These are phyloP conservation scores for Scotopteryx bipunctaria DNA, from an alignment of 2,888 invertebrate genomes.

Conservation along the genomic window DNA sequence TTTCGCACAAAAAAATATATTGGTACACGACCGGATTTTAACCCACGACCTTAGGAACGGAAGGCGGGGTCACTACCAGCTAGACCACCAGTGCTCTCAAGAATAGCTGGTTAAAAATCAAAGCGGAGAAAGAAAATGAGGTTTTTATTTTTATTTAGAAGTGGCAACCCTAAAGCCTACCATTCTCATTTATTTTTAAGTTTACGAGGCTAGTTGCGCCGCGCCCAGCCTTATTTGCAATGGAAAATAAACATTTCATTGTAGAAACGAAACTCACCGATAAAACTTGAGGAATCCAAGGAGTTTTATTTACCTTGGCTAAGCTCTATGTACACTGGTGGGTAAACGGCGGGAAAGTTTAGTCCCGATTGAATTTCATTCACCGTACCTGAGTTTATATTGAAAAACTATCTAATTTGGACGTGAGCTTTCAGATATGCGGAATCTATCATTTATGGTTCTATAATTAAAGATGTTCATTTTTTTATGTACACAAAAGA, in stretches of 20 bases:
- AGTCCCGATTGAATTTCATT: constrained; percentile 2
- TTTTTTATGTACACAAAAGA: too few species aligned
- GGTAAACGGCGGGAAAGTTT: not conserved
- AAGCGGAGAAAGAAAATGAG: too few species aligned
- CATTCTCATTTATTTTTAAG: constrained; percentile 28
- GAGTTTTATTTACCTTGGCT: constrained; percentile 22
- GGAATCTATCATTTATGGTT: too few species aligned
- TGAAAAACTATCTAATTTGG: too few species aligned
- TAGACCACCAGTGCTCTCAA: too few species aligned
- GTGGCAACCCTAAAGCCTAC: constrained; percentile 9
- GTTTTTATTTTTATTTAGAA: not conserved
- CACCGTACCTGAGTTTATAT: not conserved
- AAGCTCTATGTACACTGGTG: constrained; percentile 15
- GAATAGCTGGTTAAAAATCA: too few species aligned
- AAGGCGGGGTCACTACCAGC: too few species aligned
- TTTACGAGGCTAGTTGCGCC: constrained; percentile 30
- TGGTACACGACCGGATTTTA: too few species aligned
- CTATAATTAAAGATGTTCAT: too few species aligned
- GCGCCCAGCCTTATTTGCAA: constrained; percentile 29
- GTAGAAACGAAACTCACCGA: constrained; percentile 27
- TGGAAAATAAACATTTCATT: constrained; percentile 31
- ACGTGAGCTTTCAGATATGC: too few species aligned
- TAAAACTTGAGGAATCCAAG: constrained; percentile 28
- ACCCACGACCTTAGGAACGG: too few species aligned
- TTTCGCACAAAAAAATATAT: too few species aligned